Conservation (phyloP, 2,113 vertebrate species). For the Oophaga pumilio region DNA sequence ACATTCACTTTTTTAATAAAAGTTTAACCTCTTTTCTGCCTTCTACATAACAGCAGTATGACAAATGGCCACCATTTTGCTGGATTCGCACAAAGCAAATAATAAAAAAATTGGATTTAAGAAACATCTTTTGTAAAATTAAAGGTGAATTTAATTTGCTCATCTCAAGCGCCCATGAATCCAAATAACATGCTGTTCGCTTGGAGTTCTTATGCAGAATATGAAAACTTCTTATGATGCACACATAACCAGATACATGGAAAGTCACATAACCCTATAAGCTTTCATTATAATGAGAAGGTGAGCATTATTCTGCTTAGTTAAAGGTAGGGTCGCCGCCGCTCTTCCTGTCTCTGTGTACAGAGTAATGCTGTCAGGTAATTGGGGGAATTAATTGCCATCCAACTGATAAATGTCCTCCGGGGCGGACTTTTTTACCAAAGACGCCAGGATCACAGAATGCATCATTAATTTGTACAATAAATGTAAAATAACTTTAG, state of each 20-base stretch:
- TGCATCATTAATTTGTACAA: slow-evolving; percentile 45
- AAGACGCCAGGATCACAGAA: slow-evolving; percentile 15
- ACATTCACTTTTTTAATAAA: too few relatives aligned
- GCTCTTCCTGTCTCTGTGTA: background rate
- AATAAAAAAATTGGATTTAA: too few relatives aligned
- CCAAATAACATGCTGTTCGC: too few relatives aligned
- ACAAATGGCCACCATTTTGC: too few relatives aligned
- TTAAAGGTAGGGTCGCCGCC: background rate
- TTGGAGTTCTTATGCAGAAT: too few relatives aligned
- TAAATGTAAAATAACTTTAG: slow-evolving; percentile 30
- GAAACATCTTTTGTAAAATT: too few relatives aligned
- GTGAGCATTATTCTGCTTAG: background rate
- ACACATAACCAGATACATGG: background rate
- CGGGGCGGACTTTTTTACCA: slow-evolving; percentile 15
- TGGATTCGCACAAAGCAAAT: too few relatives aligned
- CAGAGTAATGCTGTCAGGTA: slow-evolving; percentile 35
- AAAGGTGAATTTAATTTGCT: too few relatives aligned
- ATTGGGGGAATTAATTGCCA: slow-evolving; percentile 46
- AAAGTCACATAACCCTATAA: too few relatives aligned
- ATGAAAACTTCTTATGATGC: background rate
- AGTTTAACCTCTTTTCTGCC: too few relatives aligned
- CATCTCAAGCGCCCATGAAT: too few relatives aligned
- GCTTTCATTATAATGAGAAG: background rate
- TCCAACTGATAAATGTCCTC: slow-evolving; percentile 47
- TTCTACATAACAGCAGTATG: too few relatives aligned